A percentile compares a stretch with the other conserved stretches of the same genome.
Evolutionary conservation across 2,888 invertebrate genomes (phyloP).

Genomic region (Megamerina dolium): DNA sequence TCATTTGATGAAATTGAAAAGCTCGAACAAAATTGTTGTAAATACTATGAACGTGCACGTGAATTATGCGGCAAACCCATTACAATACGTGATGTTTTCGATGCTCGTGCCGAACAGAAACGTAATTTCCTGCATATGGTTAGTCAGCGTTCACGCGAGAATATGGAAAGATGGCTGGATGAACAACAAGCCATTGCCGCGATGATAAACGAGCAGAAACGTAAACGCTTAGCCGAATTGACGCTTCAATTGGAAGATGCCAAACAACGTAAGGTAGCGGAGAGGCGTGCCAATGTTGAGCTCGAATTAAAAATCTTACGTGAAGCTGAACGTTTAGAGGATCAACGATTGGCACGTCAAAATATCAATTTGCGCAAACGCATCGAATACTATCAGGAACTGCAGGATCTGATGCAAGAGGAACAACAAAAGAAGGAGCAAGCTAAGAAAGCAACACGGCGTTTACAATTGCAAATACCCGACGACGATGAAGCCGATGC

Average conservation of each 20-base stretch:
- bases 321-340: slow-evolving; percentile 34
- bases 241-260: slow-evolving; percentile 32
- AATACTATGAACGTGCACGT: slow-evolving; percentile 29
- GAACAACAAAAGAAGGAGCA: slow-evolving; percentile 2
- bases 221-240: slow-evolving; percentile 32
- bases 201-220: slow-evolving; percentile 29
- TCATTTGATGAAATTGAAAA: slow-evolving; percentile 36
- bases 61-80: slow-evolving; percentile 52
- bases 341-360: slow-evolving; percentile 28
- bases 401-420: slow-evolving; percentile 27
- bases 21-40: slow-evolving; percentile 25
- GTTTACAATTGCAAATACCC: slow-evolving; percentile 14
- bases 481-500: background rate
- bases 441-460: slow-evolving; percentile 3
- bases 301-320: slow-evolving; percentile 31
- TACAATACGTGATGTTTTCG: slow-evolving; percentile 52
- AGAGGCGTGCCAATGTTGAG: slow-evolving; percentile 33
- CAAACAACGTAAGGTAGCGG: slow-evolving; percentile 35
- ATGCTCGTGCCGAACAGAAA: slow-evolving; percentile 51
- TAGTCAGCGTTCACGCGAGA: slow-evolving; percentile 41
- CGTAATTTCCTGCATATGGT: slow-evolving; percentile 54
- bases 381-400: slow-evolving; percentile 37
- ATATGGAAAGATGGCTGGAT: slow-evolving; percentile 38
- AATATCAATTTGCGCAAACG: slow-evolving; percentile 35
- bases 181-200: slow-evolving; percentile 27